phyloP scores from a whole-genome alignment of 2,797 vertebrate species.

The Steatocranus sp. region DNA sequence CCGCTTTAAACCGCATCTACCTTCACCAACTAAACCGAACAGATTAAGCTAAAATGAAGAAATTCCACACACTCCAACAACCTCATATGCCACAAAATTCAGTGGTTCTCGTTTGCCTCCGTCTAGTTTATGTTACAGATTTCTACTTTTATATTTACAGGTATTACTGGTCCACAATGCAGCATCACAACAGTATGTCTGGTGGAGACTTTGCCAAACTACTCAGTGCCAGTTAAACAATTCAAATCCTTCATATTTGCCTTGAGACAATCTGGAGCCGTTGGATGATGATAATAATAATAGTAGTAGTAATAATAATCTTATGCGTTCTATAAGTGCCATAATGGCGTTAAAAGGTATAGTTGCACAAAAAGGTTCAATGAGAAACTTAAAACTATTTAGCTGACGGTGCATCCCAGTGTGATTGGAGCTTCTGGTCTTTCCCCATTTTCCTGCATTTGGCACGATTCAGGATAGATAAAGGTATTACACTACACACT shows the following conservation, averaged over 20 bases:
- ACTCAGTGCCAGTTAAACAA: conserved; percentile 64
- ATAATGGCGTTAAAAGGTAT: background rate
- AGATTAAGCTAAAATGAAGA: conserved; percentile 70
- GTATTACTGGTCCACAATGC: conserved; percentile 48
- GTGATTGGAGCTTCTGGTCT: conserved; percentile 18
- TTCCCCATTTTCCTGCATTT: background rate
- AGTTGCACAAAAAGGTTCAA: conserved; percentile 15
- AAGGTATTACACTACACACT: background rate
- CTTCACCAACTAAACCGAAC: conserved; percentile 71
- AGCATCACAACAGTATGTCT: conserved; percentile 37
- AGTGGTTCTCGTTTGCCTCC: conserved; percentile 50
- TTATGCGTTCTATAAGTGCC: conserved; percentile 20
- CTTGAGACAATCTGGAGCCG: conserved; percentile 76
- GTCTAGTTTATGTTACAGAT: conserved; percentile 62
- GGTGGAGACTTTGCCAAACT: conserved; percentile 59
- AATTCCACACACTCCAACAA: conserved; percentile 70
- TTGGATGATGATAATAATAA: background rate
- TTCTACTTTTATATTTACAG: conserved; percentile 64
- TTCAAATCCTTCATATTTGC: conserved; percentile 58
- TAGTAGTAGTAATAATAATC: conserved; percentile 5
- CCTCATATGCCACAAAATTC: conserved; percentile 64
- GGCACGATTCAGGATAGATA: background rate
- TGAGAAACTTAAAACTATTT: background rate
- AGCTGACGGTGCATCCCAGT: background rate
- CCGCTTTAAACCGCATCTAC: conserved; percentile 81